Conservation (phyloP, 1,140 invertebrate species). For the Euborellia annulipes region DNA sequence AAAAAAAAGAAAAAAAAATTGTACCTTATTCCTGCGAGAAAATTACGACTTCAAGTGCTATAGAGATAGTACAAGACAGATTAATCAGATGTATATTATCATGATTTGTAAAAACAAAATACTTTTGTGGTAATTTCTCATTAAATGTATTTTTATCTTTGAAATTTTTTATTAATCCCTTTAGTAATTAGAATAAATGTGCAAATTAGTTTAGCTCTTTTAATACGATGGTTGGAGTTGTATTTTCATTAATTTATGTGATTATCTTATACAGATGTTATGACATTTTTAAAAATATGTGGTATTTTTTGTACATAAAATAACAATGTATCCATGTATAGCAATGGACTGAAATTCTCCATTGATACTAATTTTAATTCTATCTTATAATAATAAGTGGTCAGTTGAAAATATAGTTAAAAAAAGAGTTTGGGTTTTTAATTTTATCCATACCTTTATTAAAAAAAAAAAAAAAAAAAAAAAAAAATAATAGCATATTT, state of each 20-base stretch:
- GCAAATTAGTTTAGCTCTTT: not conserved
- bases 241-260: slow-evolving; percentile 2
- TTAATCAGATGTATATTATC: slow-evolving; percentile 16
- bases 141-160: slow-evolving; percentile 21
- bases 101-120: slow-evolving; percentile 15
- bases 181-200: slow-evolving; percentile 8
- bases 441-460: too few relatives aligned
- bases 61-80: slow-evolving; percentile 15
- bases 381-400: slow-evolving; percentile 10
- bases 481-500: too few relatives aligned
- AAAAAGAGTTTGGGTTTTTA: slow-evolving; percentile 11
- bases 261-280: slow-evolving; percentile 2
- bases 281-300: slow-evolving; percentile 5
- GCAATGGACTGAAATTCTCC: slow-evolving; percentile 12
- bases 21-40: too few relatives aligned
- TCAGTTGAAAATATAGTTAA: slow-evolving; percentile 13
- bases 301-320: slow-evolving; percentile 5
- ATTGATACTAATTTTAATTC: too few relatives aligned
- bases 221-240: too few relatives aligned
- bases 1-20: too few relatives aligned
- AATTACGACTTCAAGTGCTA: too few relatives aligned
- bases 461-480: too few relatives aligned
- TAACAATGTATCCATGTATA: slow-evolving; percentile 10
- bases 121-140: slow-evolving; percentile 19
- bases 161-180: slow-evolving; percentile 16